Conservation (phyloP, 2,888 invertebrate genomes). For the Cantharis flavilabris region DNA sequence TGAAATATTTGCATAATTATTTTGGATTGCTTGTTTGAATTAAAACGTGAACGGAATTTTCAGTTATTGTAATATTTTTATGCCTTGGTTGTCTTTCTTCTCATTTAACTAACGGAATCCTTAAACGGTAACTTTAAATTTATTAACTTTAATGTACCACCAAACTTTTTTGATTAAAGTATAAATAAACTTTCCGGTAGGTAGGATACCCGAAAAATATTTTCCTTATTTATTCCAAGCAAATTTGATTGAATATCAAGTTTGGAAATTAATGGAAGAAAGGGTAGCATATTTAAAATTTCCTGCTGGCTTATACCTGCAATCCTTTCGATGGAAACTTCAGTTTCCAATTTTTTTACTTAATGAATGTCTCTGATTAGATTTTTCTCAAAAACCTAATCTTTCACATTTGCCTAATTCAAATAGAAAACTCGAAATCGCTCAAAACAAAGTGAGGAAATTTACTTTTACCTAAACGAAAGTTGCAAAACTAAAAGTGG, state of each 20-base stretch:
- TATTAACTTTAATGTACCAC: not conserved
- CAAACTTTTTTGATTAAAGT: not conserved
- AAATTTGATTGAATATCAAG: not conserved
- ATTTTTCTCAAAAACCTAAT: not conserved
- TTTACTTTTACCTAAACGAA: constrained; percentile 1
- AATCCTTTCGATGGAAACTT: not conserved
- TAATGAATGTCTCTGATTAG: not conserved
- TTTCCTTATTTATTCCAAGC: not conserved
- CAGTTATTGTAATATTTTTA: not conserved
- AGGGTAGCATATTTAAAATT: not conserved
- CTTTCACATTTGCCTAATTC: not conserved
- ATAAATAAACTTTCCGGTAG: not conserved
- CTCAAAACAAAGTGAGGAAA: not conserved
- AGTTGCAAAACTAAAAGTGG: constrained; percentile 9
- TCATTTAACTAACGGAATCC: not conserved
- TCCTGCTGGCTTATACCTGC: too few species aligned
- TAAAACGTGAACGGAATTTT: constrained; percentile 3
- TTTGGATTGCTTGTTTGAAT: constrained; percentile 3
- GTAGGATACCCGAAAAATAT: not conserved
- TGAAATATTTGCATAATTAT: constrained; percentile 14
- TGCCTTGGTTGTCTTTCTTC: not conserved
- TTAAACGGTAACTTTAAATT: not conserved
- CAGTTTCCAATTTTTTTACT: not conserved
- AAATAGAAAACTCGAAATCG: not conserved
- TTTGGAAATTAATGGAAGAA: not conserved